These are phyloP conservation scores for Sebastes trivittatus DNA, from an alignment of 2,797 vertebrate species.

Conservation along the genomic window DNA sequence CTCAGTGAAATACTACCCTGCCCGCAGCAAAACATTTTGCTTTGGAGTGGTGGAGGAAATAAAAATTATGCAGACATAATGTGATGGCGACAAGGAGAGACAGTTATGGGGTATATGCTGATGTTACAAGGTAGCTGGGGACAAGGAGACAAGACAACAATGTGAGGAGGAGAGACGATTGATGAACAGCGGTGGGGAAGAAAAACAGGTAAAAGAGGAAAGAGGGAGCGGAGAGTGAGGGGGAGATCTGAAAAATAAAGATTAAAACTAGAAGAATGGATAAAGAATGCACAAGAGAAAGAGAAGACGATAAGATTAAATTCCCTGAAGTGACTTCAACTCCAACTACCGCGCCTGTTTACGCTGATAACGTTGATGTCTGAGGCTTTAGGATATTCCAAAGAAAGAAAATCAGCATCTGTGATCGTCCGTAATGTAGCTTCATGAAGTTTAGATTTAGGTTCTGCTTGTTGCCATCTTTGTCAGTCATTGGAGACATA, in stretches of 20 bases:
- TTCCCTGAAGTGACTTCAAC: not conserved
- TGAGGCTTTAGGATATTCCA: not conserved
- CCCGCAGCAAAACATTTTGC: slow-evolving; percentile 52
- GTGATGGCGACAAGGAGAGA: slow-evolving; percentile 27
- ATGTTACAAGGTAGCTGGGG: slow-evolving; percentile 39
- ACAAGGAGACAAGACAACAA: slow-evolving; percentile 24
- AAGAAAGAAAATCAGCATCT: not conserved
- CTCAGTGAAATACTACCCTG: slow-evolving; percentile 39
- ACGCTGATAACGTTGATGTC: not conserved
- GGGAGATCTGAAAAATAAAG: not conserved
- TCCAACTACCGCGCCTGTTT: not conserved
- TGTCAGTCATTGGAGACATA: not conserved
- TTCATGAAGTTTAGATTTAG: not conserved
- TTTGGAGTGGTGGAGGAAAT: slow-evolving; percentile 39
- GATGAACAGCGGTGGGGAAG: not conserved
- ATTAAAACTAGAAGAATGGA: not conserved
- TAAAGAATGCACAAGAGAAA: not conserved
- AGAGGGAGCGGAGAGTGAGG: not conserved
- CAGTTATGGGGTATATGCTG: slow-evolving; percentile 20
- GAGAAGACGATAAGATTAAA: not conserved
- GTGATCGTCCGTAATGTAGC: not conserved
- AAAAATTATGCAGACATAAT: slow-evolving; percentile 53
- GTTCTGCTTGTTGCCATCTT: no score
- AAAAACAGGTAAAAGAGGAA: not conserved
- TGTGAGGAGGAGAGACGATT: not conserved